Base-by-base conservation (phyloP, 2,797 vertebrate genomes). In the Anguilla megastoma region DNA sequence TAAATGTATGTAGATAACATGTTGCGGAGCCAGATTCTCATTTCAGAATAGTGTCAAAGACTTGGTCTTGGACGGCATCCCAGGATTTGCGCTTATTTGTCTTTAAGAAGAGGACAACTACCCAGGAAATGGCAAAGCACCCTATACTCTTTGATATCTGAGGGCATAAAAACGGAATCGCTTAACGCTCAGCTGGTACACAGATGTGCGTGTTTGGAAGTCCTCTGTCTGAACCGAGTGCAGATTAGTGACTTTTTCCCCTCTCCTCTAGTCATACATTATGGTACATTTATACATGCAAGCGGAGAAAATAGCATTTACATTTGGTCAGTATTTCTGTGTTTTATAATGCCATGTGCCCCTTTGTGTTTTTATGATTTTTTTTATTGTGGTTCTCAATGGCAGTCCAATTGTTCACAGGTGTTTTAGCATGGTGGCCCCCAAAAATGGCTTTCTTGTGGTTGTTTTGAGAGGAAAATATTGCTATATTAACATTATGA, bases 191-290 rank as follows among this genome's bases (percentile, higher is more conserved):
- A 52, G 50, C 50, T 52, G 50, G 50, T 52, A 4, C 50, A 52
- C 50, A 52, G 50, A 52, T 52, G 50, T 52, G 50, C 50, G 8
- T 52, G 50, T 52, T 52, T 52, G 50, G 50, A 52, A 52, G 50
- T 52, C 50, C 50, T 52, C 50, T 52, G 50, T 52, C 50, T 97
- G 96, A 95, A 96, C 97, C 90, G 94, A 96, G 90, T 92, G 89
- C 96, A 96, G 96, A 97, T 95, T 96, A 97, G 95, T 96, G 96
- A 97, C 96, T 97, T 92, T 95, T 95, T 94, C 91, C 94, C 33
- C 54, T 33, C 85, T 12, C 45, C 74, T 56, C 58, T 33, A 58
- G 24, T 45, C 58, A 60, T 56, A 54, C 76, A 52, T 52, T 52
- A 52, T 52, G 10, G 50, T 52, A 52, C 50, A 12, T 52, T 52